Evolutionary conservation across 2,797 vertebrate species (phyloP), one percentile per base, ranked within the genome.

Genomic region (Gallinago stenura): DNA sequence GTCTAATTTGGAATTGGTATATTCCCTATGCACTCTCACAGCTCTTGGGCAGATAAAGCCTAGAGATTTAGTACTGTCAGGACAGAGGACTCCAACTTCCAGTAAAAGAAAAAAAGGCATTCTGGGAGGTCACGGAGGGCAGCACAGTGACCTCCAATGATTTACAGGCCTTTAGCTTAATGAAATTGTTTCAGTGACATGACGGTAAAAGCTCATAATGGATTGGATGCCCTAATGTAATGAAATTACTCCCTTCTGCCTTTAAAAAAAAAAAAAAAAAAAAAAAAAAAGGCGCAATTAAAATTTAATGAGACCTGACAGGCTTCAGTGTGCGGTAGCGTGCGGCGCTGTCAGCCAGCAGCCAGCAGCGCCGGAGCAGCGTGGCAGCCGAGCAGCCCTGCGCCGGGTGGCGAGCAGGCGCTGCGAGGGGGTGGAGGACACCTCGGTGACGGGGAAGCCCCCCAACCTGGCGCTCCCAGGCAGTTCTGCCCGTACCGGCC

Each of bases 111-210:
- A 96, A 97, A 96, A 89, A 96, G 96, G 97, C 98, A 98, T 98
- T 98, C 96, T 98, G 98, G 98, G 98, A 98, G 98, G 98, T 98
- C 98, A 97, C 93, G 89, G 97, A 98, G 98, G 98, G 98, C 98
- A 99, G 98, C 95, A 64, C 98, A 97, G 98, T 99, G 99, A 99
- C 99, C 99, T 98, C 98, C 97, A 98, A 97, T 99, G 99, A 99
- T 99, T 99, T 99, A 99, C 99, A 98, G 98, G 99, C 98, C 98
- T 99, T 99, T 99, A 99, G 98, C 99, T 99, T 99, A 99, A 99
- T 99, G 99, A 99, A 99, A 99, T 99, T 99, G 99, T 99, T 99
- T 99, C 99, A 98, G 98, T 99, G 99, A 99, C 99, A 99, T 99
- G 99, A 99, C 98, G 98, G 99, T 99, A 99, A 99, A 99, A 99